Evolutionary conservation across 2,113 vertebrate genomes (phyloP).

Genomic region (Calonectris borealis): DNA sequence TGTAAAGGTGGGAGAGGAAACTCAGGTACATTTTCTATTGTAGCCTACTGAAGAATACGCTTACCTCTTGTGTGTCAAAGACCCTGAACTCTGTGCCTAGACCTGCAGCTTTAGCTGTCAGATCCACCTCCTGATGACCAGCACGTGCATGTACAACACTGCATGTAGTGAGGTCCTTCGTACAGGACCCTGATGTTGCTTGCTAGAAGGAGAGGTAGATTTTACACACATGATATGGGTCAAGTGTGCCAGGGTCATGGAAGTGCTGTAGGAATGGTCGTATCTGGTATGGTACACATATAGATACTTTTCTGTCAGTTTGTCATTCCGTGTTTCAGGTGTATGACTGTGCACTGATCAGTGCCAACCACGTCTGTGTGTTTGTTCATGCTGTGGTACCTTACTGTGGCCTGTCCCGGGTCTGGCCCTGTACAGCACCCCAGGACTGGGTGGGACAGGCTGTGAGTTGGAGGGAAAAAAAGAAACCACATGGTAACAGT

Average conservation of each 20-base stretch:
- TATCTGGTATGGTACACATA: background rate
- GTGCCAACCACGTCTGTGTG: background rate
- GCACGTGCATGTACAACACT: background rate
- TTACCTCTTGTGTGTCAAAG: background rate
- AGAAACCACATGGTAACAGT: background rate
- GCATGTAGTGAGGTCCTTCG: background rate
- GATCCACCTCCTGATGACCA: background rate
- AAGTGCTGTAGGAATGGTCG: background rate
- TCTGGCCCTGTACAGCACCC: background rate
- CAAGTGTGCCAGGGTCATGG: background rate
- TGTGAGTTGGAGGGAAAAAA: background rate
- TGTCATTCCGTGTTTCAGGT: background rate
- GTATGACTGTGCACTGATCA: background rate
- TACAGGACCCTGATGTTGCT: background rate
- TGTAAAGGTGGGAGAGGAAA: background rate
- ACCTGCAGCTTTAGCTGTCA: background rate
- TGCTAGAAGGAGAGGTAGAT: background rate
- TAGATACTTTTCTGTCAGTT: background rate
- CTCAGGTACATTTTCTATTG: background rate
- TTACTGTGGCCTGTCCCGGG: background rate
- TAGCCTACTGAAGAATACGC: background rate
- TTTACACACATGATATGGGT: accelerated
- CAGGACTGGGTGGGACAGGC: background rate
- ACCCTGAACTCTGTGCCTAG: background rate
- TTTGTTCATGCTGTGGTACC: background rate